Conservation (phyloP, 1,140 invertebrate genomes). For the Papilio dardanus region DNA sequence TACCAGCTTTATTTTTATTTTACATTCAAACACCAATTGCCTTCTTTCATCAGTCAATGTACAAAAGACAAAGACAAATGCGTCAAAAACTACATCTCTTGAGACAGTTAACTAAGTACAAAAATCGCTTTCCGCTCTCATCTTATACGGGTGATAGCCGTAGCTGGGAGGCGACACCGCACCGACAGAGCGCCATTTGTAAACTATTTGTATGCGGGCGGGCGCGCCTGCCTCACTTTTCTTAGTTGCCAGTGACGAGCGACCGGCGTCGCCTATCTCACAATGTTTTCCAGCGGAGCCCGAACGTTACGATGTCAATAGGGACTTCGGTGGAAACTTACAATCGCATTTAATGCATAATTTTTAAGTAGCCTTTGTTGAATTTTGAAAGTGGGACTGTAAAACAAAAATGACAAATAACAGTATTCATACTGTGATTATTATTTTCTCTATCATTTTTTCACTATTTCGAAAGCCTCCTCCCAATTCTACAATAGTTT, state of each 20-base stretch:
- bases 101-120: no score
- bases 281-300: slow-evolving; percentile 41
- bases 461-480: no score
- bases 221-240: slow-evolving; percentile 68
- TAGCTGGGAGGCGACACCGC: slow-evolving; percentile 48
- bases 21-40: no score
- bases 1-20: no score
- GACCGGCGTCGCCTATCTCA: slow-evolving; percentile 43
- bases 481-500: no score
- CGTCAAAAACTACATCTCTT: no score
- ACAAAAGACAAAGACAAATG: no score
- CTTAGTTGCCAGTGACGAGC: slow-evolving; percentile 69
- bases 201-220: slow-evolving; percentile 77
- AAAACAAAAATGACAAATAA: neutral
- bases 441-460: no score
- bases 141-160: slow-evolving; percentile 36
- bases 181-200: slow-evolving; percentile 63
- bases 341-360: neutral
- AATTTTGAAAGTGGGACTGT: neutral
- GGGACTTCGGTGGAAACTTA: neutral
- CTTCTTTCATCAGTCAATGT: no score
- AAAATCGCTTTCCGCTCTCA: slow-evolving; percentile 32
- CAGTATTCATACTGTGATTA: no score
- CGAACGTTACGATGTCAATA: slow-evolving; percentile 31
- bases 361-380: neutral